phyloP scores from a whole-genome alignment of 1,140 invertebrate species.

The Neodiprion pinetum region DNA sequence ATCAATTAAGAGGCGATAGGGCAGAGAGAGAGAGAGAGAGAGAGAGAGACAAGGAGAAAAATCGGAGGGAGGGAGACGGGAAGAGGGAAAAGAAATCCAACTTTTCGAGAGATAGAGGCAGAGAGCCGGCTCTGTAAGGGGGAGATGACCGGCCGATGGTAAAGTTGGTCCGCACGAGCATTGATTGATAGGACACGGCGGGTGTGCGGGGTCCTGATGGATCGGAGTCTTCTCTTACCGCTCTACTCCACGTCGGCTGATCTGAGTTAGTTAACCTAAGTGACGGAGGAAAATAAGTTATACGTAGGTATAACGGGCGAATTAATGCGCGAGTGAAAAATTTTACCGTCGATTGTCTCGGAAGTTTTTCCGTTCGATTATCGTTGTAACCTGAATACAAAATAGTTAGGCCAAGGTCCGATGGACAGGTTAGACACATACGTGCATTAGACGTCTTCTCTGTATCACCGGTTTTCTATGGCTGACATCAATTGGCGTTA shows the following conservation, averaged over 20 bases:
- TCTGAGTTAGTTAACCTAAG: neutral
- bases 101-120: neutral
- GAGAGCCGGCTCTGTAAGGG: neutral
- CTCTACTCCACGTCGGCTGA: neutral
- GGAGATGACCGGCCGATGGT: neutral
- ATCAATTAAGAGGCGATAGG: slow-evolving; percentile 1
- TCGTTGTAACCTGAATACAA: neutral
- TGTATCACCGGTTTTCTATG: too few species aligned
- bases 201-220: neutral
- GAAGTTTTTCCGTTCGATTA: neutral
- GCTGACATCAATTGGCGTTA: too few species aligned
- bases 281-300: neutral
- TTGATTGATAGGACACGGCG: slow-evolving; percentile 5
- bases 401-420: too few species aligned
- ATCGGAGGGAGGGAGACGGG: neutral
- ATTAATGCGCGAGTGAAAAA: neutral
- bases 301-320: neutral
- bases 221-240: neutral
- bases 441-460: too few species aligned
- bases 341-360: neutral
- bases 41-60: neutral
- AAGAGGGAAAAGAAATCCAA: neutral
- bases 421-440: too few species aligned
- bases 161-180: neutral
- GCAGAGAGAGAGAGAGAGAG: neutral